Percentiles rank a stretch among this genome's conserved stretches.
Conservation (phyloP, 2,888 invertebrate species). For the Nomada hirtipes region DNA sequence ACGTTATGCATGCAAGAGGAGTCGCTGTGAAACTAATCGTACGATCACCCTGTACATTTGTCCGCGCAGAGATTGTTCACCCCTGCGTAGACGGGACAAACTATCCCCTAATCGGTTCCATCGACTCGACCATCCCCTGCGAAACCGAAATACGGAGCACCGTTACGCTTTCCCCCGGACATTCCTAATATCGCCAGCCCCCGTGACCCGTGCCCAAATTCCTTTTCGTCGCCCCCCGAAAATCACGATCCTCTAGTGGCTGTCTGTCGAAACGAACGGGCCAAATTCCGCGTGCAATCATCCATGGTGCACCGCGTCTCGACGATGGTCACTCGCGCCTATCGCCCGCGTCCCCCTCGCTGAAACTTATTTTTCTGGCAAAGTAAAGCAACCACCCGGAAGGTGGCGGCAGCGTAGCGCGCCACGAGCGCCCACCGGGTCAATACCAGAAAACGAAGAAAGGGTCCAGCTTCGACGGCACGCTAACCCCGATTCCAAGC, state of each 20-base stretch:
- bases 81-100: background rate
- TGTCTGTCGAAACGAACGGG: too few relatives aligned
- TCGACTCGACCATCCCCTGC: background rate
- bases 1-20: constrained; percentile 30
- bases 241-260: constrained; percentile 9
- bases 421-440: constrained; percentile 67
- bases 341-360: constrained; percentile 38
- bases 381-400: constrained; percentile 39
- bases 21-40: background rate
- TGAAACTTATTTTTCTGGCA: constrained; percentile 40
- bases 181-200: background rate
- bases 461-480: constrained; percentile 74
- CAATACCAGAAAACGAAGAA: constrained; percentile 74
- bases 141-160: background rate
- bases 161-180: background rate
- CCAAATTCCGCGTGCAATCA: too few relatives aligned
- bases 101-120: background rate
- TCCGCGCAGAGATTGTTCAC: background rate
- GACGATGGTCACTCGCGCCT: constrained; percentile 8
- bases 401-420: constrained; percentile 66
- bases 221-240: background rate
- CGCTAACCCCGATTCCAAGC: constrained; percentile 78
- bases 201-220: too few relatives aligned
- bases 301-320: too few relatives aligned
- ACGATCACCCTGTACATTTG: background rate